Evolutionary conservation across 2,888 invertebrate genomes (phyloP).

Genomic region (Hypomecis punctinalis): DNA sequence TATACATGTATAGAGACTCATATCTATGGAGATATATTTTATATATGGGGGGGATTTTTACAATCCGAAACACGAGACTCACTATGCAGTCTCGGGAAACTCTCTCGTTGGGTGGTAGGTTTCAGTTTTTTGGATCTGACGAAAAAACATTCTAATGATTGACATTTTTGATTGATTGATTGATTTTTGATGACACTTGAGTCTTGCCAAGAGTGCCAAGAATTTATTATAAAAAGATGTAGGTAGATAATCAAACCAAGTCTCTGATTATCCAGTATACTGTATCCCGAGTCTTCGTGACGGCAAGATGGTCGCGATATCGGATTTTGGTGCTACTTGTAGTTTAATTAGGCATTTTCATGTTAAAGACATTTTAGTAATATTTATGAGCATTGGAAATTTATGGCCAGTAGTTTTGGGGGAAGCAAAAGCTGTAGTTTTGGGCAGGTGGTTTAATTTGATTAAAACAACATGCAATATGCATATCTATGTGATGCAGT

Average conservation of each 20-base stretch:
- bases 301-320: slow-evolving; percentile 70
- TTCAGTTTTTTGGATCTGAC: no score
- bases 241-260: not conserved
- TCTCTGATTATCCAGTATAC: slow-evolving; percentile 10
- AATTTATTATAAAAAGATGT: not conserved
- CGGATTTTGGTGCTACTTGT: slow-evolving; percentile 77
- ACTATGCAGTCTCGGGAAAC: no score
- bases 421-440: not conserved
- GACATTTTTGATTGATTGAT: no score
- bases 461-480: not conserved
- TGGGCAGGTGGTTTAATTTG: not conserved
- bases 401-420: slow-evolving; percentile 28
- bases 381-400: slow-evolving; percentile 43
- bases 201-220: not conserved
- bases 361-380: slow-evolving; percentile 56
- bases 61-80: no score
- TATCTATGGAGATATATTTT: no score
- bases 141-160: no score
- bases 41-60: no score
- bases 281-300: slow-evolving; percentile 66
- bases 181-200: no score
- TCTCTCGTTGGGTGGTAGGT: no score
- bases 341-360: slow-evolving; percentile 79
- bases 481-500: no score
- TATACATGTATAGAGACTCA: no score